phyloP scores from a whole-genome alignment of 2,888 invertebrate species.

The Norana najaformis region DNA sequence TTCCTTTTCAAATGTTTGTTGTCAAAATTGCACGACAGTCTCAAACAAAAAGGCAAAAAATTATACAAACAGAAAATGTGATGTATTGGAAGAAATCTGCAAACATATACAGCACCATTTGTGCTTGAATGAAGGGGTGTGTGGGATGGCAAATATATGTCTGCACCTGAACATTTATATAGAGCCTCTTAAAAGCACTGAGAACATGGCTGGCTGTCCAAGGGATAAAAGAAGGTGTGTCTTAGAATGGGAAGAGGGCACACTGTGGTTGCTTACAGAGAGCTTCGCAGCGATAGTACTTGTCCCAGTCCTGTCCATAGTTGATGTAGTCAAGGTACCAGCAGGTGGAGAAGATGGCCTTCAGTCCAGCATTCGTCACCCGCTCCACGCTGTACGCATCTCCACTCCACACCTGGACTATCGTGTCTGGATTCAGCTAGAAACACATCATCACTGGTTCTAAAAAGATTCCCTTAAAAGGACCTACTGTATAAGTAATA shows the following conservation, averaged over 20 bases:
- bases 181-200: not conserved
- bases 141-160: not conserved
- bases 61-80: no score
- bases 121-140: no score
- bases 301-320: slow-evolving; percentile 64
- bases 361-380: slow-evolving; percentile 71
- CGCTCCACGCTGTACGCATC: slow-evolving; percentile 44
- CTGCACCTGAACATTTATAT: not conserved
- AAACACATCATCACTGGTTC: not conserved
- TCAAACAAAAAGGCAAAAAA: no score
- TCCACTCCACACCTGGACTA: slow-evolving; percentile 82
- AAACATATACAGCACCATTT: no score
- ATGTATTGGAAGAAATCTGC: no score
- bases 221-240: not conserved
- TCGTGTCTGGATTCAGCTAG: slow-evolving; percentile 66
- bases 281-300: slow-evolving; percentile 62
- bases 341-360: slow-evolving; percentile 75
- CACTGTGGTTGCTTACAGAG: slow-evolving; percentile 41
- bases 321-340: slow-evolving; percentile 84
- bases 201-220: not conserved
- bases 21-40: no score
- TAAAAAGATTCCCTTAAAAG: not conserved
- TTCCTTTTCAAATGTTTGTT: no score
- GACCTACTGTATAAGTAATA: no score
- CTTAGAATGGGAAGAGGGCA: not conserved